Evolutionary conservation across 1,140 invertebrate genomes (phyloP).

Genomic region (Listronotus oregonensis): DNA sequence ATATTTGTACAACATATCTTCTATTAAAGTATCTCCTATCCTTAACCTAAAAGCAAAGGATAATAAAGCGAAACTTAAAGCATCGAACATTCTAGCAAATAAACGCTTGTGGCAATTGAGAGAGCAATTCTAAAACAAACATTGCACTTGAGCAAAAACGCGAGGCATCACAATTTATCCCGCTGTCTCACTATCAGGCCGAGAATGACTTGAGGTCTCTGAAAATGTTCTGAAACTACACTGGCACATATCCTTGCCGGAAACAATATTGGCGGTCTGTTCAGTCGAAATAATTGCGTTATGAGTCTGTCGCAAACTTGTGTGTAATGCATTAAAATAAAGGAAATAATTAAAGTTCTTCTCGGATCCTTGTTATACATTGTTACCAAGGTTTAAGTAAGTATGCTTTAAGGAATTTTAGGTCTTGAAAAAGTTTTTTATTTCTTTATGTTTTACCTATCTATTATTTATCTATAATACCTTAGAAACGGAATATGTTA

Average conservation of each 20-base stretch:
- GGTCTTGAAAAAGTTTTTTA: too few relatives aligned
- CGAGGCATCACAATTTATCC: conserved; percentile 28
- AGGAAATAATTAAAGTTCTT: too few relatives aligned
- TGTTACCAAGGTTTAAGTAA: too few relatives aligned
- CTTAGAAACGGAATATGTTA: too few relatives aligned
- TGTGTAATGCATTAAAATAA: conserved; percentile 31
- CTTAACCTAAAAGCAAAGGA: conserved; percentile 28
- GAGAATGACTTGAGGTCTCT: conserved; percentile 34
- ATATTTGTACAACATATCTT: conserved; percentile 10
- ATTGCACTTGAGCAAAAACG: conserved; percentile 28
- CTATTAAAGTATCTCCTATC: conserved; percentile 26
- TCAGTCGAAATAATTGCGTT: conserved; percentile 35
- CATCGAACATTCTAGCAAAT: conserved; percentile 19
- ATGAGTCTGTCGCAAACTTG: conserved; percentile 10
- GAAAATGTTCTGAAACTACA: conserved; percentile 29
- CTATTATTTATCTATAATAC: too few relatives aligned
- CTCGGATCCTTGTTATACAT: too few relatives aligned
- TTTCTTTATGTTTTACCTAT: too few relatives aligned
- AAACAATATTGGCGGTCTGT: conserved; percentile 36
- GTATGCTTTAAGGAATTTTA: too few relatives aligned
- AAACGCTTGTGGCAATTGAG: conserved; percentile 18
- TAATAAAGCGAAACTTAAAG: conserved; percentile 18
- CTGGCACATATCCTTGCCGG: conserved; percentile 35
- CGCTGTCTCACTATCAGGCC: conserved; percentile 20
- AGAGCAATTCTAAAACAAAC: conserved; percentile 23